Evolutionary conservation across 2,888 invertebrate genomes (phyloP).

Genomic region (Prosopocoilus inquinatus): DNA sequence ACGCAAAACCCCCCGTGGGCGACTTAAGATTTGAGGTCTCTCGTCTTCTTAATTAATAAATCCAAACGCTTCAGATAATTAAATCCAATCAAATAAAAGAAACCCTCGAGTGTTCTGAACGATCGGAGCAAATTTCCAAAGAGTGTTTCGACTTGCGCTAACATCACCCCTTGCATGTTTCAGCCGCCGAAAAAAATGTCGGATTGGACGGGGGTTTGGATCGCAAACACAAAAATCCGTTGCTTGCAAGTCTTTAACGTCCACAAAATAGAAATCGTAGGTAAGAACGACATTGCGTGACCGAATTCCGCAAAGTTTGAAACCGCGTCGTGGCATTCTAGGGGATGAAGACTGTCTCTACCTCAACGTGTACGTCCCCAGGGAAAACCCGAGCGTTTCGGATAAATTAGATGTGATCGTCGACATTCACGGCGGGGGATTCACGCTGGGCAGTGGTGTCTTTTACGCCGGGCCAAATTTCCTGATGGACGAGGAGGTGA

Average conservation of each 20-base stretch:
- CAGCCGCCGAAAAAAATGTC: conserved; percentile 22
- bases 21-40: conserved; percentile 14
- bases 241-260: conserved; percentile 14
- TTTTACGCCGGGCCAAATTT: conserved; percentile 55
- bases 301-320: conserved; percentile 5
- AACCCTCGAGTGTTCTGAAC: too few relatives aligned
- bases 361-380: conserved; percentile 59
- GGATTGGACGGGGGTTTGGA: conserved; percentile 25
- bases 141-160: too few relatives aligned
- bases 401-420: conserved; percentile 57
- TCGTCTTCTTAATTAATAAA: too few relatives aligned
- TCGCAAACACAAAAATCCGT: conserved; percentile 17
- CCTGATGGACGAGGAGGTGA: conserved; percentile 61
- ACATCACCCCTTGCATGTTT: background rate
- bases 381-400: conserved; percentile 3
- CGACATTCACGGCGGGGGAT: conserved; percentile 62
- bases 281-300: background rate
- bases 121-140: too few relatives aligned
- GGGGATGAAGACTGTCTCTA: conserved; percentile 64
- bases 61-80: too few relatives aligned
- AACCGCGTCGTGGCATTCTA: conserved; percentile 9
- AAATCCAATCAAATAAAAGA: too few relatives aligned
- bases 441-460: conserved; percentile 59
- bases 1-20: conserved; percentile 12
- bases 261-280: background rate